These are phyloP conservation scores for Mesocricetus auratus DNA, from an alignment of 2,113 vertebrate species.

Conservation along the genomic window DNA sequence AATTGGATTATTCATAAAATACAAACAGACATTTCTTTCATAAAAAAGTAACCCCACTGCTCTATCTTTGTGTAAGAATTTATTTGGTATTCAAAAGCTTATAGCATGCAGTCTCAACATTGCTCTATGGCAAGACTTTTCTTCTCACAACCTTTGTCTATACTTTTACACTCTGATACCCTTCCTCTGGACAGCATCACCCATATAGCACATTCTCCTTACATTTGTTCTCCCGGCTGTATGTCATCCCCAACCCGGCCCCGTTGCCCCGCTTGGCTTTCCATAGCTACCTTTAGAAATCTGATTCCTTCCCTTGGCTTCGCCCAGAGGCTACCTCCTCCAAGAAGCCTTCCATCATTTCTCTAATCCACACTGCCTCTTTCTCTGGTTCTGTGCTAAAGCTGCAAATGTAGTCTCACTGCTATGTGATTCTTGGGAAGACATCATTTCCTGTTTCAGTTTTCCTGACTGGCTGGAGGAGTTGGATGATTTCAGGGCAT, in stretches of 20 bases:
- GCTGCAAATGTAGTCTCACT: neutral
- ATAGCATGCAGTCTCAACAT: neutral
- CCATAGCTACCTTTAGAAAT: neutral
- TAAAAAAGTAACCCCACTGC: neutral
- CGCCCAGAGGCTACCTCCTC: constrained; percentile 9
- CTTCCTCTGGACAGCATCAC: neutral
- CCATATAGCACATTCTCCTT: neutral
- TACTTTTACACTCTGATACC: neutral
- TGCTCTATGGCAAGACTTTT: neutral
- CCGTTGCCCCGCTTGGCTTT: neutral
- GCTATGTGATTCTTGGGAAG: neutral
- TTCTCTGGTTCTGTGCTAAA: neutral
- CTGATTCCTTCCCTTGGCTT: neutral
- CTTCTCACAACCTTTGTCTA: neutral
- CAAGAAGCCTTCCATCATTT: neutral
- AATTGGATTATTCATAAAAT: constrained; percentile 31
- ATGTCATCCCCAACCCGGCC: neutral
- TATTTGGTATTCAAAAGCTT: neutral
- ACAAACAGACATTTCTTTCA: neutral
- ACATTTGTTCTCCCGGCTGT: neutral
- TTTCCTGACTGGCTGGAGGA: neutral
- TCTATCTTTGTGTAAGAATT: neutral
- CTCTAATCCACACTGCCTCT: neutral
- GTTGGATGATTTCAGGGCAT: neutral
- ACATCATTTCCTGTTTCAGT: neutral